Conservation (phyloP, 2,888 invertebrate species). For the Papilio demoleus region DNA sequence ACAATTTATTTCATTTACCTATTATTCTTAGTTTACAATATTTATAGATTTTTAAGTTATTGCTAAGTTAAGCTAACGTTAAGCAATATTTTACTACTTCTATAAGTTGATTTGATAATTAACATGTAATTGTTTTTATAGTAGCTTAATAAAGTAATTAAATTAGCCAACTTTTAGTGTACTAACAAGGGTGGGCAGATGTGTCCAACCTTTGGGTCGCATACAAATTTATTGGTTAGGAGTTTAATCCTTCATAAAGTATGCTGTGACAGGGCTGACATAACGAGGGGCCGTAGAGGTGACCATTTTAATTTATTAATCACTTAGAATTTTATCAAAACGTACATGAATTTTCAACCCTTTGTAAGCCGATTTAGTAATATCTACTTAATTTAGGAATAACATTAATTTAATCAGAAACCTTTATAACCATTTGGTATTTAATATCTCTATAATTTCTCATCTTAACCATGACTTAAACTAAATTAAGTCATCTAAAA, state of each 20-base stretch:
- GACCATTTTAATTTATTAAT: constrained; percentile 36
- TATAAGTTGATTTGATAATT: constrained; percentile 30
- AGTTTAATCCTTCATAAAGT: constrained; percentile 43
- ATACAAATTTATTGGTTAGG: constrained; percentile 51
- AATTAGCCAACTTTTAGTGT: constrained; percentile 44
- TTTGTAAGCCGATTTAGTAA: constrained; percentile 54
- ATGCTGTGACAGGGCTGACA: constrained; percentile 37
- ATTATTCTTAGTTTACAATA: no score
- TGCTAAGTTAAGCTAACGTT: no score
- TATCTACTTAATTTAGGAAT: constrained; percentile 54
- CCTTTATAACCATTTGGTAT: background rate
- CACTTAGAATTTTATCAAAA: constrained; percentile 33
- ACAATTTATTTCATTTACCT: no score
- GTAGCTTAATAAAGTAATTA: constrained; percentile 43
- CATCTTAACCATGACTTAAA: no score
- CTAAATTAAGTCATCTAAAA: no score
- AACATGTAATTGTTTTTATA: constrained; percentile 36
- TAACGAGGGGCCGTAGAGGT: constrained; percentile 34
- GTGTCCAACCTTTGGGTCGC: constrained; percentile 49
- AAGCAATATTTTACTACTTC: background rate
- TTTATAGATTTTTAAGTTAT: no score
- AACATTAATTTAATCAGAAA: constrained; percentile 1
- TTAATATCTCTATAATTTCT: background rate
- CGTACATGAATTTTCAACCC: constrained; percentile 3
- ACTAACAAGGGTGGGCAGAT: constrained; percentile 47